These are phyloP conservation scores for Drusus annulatus DNA, from an alignment of 1,140 invertebrate genomes.

Conservation along the genomic window DNA sequence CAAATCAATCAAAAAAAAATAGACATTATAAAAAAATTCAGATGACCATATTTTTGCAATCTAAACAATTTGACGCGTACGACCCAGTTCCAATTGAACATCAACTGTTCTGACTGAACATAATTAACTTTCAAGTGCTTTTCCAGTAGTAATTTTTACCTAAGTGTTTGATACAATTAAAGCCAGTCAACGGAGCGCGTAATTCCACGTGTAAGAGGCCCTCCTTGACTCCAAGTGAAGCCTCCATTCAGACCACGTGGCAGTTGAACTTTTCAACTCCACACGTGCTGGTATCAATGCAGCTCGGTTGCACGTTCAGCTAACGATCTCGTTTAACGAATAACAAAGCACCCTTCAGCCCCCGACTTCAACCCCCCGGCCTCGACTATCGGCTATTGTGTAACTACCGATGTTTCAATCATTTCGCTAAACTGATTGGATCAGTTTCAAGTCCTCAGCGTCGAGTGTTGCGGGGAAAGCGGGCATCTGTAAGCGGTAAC, in stretches of 20 bases:
- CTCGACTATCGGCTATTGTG: neutral
- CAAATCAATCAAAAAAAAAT: too few relatives aligned
- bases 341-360: neutral
- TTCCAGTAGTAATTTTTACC: too few relatives aligned
- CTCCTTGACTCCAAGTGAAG: conserved; percentile 2
- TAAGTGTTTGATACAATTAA: too few relatives aligned
- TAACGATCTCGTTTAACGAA: conserved; percentile 37
- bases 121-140: too few relatives aligned
- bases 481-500: conserved; percentile 22
- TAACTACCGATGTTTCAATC: conserved; percentile 9
- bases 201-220: neutral
- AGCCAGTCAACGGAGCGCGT: too few relatives aligned
- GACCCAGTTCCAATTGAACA: too few relatives aligned
- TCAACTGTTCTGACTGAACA: too few relatives aligned
- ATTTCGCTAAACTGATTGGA: conserved; percentile 40
- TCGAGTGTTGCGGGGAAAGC: neutral
- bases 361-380: too few relatives aligned
- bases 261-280: conserved; percentile 14
- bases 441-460: neutral
- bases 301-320: conserved; percentile 6
- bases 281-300: neutral
- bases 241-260: conserved; percentile 6
- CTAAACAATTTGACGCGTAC: too few relatives aligned
- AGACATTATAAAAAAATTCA: too few relatives aligned
- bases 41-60: too few relatives aligned